phyloP scores from a whole-genome alignment of 2,888 invertebrate genomes.

The Caradrina kadenii region DNA sequence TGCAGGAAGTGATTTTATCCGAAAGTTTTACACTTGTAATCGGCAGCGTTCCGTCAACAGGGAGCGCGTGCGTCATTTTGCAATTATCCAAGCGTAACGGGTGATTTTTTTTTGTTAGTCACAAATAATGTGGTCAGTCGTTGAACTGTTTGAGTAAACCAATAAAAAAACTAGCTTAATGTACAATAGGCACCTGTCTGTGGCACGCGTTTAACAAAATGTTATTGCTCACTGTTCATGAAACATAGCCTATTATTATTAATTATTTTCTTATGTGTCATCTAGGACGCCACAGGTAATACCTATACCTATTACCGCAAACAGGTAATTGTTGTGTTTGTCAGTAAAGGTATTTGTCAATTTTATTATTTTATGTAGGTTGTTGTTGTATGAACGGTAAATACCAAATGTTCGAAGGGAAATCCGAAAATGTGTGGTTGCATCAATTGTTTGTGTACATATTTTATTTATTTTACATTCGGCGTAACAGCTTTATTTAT shows the following conservation, averaged over 20 bases:
- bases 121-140: slow-evolving; percentile 48
- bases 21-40: slow-evolving; percentile 11
- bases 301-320: slow-evolving; percentile 5
- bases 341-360: not conserved
- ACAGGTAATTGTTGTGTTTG: not conserved
- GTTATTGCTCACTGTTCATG: slow-evolving; percentile 5
- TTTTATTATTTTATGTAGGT: not conserved
- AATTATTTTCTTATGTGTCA: slow-evolving; percentile 23
- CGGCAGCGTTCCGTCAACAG: slow-evolving; percentile 9
- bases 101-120: slow-evolving; percentile 43
- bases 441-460: slow-evolving; percentile 28
- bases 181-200: not conserved
- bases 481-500: slow-evolving; percentile 38
- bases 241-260: slow-evolving; percentile 8
- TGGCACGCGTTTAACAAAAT: slow-evolving; percentile 24
- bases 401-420: slow-evolving; percentile 6
- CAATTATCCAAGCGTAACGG: slow-evolving; percentile 28
- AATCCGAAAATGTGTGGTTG: slow-evolving; percentile 13
- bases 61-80: slow-evolving; percentile 21
- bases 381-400: not conserved
- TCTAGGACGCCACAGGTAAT: not conserved
- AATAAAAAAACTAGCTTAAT: slow-evolving; percentile 12
- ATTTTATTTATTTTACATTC: slow-evolving; percentile 24
- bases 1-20: slow-evolving; percentile 3
- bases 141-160: slow-evolving; percentile 39